Evolutionary conservation across 2,113 vertebrate species (phyloP).

Genomic region (Xiphorhynchus elegans): DNA sequence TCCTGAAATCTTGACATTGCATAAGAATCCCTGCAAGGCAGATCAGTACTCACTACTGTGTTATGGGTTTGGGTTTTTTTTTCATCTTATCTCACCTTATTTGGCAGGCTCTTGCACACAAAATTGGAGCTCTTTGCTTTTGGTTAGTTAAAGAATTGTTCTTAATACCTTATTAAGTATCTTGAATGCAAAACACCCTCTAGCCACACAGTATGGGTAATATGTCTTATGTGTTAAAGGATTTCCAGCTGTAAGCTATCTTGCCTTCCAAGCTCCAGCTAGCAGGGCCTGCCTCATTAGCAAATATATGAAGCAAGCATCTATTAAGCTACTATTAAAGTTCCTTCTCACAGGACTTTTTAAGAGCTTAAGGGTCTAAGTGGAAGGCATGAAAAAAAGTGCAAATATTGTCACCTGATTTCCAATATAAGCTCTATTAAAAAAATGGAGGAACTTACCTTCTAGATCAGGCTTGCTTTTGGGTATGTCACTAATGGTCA

Average conservation of each 20-base stretch:
- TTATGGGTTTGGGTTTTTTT: neutral
- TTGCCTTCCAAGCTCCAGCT: slow-evolving; percentile 15
- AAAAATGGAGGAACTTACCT: neutral
- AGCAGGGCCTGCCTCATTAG: neutral
- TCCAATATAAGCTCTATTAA: neutral
- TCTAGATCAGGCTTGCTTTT: neutral
- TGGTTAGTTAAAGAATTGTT: neutral
- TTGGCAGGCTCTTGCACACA: neutral
- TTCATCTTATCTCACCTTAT: neutral
- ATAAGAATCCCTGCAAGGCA: neutral
- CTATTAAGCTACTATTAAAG: neutral
- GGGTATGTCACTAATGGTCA: neutral
- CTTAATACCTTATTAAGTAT: neutral
- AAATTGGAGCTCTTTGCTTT: neutral
- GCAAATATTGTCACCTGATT: neutral
- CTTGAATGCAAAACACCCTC: neutral
- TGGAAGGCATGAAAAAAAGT: neutral
- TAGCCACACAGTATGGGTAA: neutral
- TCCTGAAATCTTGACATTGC: neutral
- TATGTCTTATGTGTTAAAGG: neutral
- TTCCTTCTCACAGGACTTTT: neutral
- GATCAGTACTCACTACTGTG: neutral
- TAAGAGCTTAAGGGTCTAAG: neutral
- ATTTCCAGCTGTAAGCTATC: neutral
- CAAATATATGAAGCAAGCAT: neutral